Evolutionary conservation across 2,797 vertebrate species (phyloP).

Genomic region (Hydrolagus colliei): DNA sequence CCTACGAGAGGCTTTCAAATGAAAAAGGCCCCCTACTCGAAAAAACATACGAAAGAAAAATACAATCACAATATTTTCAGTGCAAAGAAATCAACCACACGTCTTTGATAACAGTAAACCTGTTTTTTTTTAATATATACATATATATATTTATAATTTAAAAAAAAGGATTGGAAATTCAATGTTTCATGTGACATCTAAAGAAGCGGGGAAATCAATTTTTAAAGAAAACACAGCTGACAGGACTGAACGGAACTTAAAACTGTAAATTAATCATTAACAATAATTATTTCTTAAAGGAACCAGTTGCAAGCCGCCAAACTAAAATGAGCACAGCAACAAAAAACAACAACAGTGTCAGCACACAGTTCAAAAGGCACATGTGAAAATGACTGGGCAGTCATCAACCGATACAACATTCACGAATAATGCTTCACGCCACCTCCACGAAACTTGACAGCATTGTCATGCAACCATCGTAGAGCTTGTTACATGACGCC

Average conservation of each 20-base stretch:
- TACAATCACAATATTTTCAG: slow-evolving; percentile 63
- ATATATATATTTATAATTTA: slow-evolving; percentile 38
- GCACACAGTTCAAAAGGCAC: slow-evolving; percentile 70
- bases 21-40: slow-evolving; percentile 69
- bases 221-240: slow-evolving; percentile 35
- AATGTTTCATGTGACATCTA: slow-evolving; percentile 63
- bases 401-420: slow-evolving; percentile 72
- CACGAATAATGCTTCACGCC: slow-evolving; percentile 73
- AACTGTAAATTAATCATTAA: slow-evolving; percentile 49
- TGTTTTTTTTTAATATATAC: slow-evolving; percentile 40
- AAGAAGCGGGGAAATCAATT: slow-evolving; percentile 64
- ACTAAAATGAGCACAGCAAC: slow-evolving; percentile 70
- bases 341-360: slow-evolving; percentile 54
- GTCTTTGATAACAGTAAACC: slow-evolving; percentile 44
- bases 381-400: slow-evolving; percentile 75
- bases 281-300: slow-evolving; percentile 56
- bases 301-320: slow-evolving; percentile 67
- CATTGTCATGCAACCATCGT: slow-evolving; percentile 72
- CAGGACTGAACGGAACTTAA: slow-evolving; percentile 46
- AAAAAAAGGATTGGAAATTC: slow-evolving; percentile 39
- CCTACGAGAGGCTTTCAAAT: slow-evolving; percentile 60
- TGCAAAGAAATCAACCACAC: slow-evolving; percentile 64
- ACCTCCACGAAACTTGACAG: slow-evolving; percentile 72
- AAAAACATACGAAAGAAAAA: slow-evolving; percentile 52
- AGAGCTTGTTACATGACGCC: slow-evolving; percentile 72